Base-by-base conservation (phyloP, 2,113 vertebrate species). In the Poeciliopsis prolifica region DNA sequence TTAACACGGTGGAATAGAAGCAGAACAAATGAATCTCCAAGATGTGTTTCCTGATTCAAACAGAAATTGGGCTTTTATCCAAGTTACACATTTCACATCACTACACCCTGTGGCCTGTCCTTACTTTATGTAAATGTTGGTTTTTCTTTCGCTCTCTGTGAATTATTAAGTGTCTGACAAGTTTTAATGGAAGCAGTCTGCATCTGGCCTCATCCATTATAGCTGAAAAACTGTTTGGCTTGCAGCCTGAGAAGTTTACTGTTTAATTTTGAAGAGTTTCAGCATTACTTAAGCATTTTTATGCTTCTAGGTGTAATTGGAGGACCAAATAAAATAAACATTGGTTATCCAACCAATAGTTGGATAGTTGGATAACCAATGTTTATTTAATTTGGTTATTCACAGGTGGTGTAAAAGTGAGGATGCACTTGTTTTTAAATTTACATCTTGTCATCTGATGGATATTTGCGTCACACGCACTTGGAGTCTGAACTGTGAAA, bases 1-100 rank as follows among this genome's bases (percentile, higher is more conserved):
- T 63, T 28, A 54, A 30, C 61, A 70, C 42, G 62, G 70, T 60
- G 58, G 10, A 72, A 51, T 68, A 58, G 71, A 72, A 75, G 62
- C 22, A 61, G 44, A 78, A 68, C 61, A 75, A 72, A 78, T 51
- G 61, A 76, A 40, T 65, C 68, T 75, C 60, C 61, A 64, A 62
- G 35, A 24, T 15, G 26, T 37, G 54, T 48, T 72, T 79, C 66
- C 77, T 81, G 77, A 75, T 74, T 80, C 44, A 80, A 74, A 78
- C 70, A 69, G 68, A 67, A 82, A 66, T 51, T 44, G 42, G 70
- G 65, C 71, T 48, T 33, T 14, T 35, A 75, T 35, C 61, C 65
- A 63, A 67, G 42, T 12, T 7, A 26, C 33, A 65, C 44, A 75
- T 64, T 62, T 17, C 61, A 22, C 68, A 51, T 77, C 64, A 15